Evolutionary conservation across 2,888 invertebrate genomes (phyloP), one percentile per base, ranked within the genome.

Genomic region (Agriopis marginaria): DNA sequence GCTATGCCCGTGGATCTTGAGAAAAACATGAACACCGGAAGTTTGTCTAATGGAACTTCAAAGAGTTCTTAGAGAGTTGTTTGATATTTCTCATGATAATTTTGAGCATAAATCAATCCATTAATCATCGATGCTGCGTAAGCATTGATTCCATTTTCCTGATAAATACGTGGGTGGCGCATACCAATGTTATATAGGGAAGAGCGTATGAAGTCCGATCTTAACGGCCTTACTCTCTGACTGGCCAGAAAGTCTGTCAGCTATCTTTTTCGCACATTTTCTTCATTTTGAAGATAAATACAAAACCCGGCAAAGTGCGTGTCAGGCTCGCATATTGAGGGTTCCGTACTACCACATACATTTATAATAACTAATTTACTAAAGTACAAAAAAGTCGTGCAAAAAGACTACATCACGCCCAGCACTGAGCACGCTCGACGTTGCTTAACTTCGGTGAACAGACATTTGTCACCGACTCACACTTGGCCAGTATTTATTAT

Each of bases 401-500:
- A 23, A 23, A 23, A 23, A 23, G 17, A 23, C 17, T 1, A 23
- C 17, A n/a, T n/a, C n/a, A 23, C 17, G 17, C 17, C 17, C 17
- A 23, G 17, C 17, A 23, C 89, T 89, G 88, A 89, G 86, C 86
- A 79, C 89, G 88, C 88, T 87, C 88, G 86, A 89, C 83, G 88
- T 86, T 88, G 89, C 86, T 88, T 89, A 86, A 87, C 87, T 88
- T 88, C 89, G 87, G 88, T 89, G 88, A 89, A 23, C 17, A 23
- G 17, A 23, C 17, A 23, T 23, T 23, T 23, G 2, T 23, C 17
- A 23, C 17, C 17, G 17, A 23, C 17, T 23, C 17, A 2, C 17
- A 23, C 17, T 23, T 23, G 17, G 1, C 17, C 17, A 23, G 17
- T 23, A 23, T 23, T 23, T 23, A 23, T 23, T 23, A 23, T 23